A percentile compares a stretch with the other conserved stretches of the same genome.
Conservation (phyloP, 1,140 invertebrate genomes). For the Apis cerana region DNA sequence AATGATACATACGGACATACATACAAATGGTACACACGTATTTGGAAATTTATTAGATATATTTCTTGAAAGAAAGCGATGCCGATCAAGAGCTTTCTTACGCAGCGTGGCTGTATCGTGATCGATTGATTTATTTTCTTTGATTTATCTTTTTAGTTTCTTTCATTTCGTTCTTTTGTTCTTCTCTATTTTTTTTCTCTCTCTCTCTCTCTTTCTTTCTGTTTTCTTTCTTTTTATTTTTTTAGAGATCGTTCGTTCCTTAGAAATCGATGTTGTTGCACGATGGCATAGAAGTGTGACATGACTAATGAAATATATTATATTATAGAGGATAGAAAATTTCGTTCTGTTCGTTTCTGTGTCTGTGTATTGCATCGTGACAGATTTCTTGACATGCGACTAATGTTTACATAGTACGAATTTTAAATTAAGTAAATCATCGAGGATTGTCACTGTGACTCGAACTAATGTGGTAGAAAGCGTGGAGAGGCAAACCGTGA, state of each 20-base stretch:
- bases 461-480: background rate
- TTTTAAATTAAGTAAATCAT: background rate
- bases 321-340: constrained; percentile 31
- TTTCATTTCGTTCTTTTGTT: background rate
- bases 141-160: background rate
- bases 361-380: constrained; percentile 36
- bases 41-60: constrained; percentile 27
- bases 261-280: constrained; percentile 40
- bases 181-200: background rate
- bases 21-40: background rate
- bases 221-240: background rate
- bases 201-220: too few relatives aligned
- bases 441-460: background rate
- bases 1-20: background rate
- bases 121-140: background rate
- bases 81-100: constrained; percentile 59
- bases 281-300: constrained; percentile 20
- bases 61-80: constrained; percentile 29
- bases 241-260: background rate
- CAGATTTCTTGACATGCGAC: constrained; percentile 6
- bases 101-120: constrained; percentile 1
- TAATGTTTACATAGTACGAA: constrained; percentile 1
- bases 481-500: background rate
- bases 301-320: constrained; percentile 17
- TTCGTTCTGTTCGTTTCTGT: constrained; percentile 12